Base-by-base conservation (phyloP, 2,113 vertebrate genomes). In the Alaudala cheleensis region DNA sequence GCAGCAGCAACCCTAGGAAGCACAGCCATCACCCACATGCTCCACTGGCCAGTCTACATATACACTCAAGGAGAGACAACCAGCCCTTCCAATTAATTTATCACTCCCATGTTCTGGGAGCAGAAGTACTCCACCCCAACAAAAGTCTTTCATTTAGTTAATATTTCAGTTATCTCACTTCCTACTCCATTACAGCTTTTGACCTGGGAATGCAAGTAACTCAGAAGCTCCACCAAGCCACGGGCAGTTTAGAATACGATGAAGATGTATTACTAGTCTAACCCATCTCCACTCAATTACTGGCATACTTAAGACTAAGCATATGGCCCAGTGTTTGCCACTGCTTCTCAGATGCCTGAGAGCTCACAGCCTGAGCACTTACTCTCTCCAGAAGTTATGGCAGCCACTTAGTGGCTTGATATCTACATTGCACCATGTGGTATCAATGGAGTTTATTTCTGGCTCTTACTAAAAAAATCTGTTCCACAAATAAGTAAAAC, bases 351-450 rank as follows among this genome's bases (percentile, higher is more conserved):
- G 25, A 56, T 21, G 22, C 57, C 70, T 71, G 56, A 58, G 53
- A 83, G 51, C 23, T 86, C 62, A 61, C 3, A 81, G 50, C 18
- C 51, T 1, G 1, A 74, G 37, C n/a, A 42, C 15, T 37, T 65
- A 37, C 21, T 51, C 23, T 77, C 47, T 61, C 24, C 47, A 21
- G 9, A 58, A 67, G 62, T 73, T 93, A 42, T 31, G n/a, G 81
- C 54, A 90, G 81, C 58, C 74, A 88, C 53, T 86, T 45, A 23
- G 40, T 71, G 62, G 14, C 33, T 60, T 42, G 31, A 25, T 53
- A 80, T 6, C 37, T 54, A n/a, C 0, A 0, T 10, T 86, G 45
- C 20, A 70, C 31, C 26, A 33, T 1, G 1, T n/a, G 61, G 33
- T 53, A 56, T 45, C 69, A 86, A 76, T 1, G 1, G 23, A 76